A percentile compares a stretch with the other conserved stretches of the same genome.
These are phyloP conservation scores for Phrynocephalus guinanensis DNA, from an alignment of 2,797 vertebrate genomes.

Conservation along the genomic window DNA sequence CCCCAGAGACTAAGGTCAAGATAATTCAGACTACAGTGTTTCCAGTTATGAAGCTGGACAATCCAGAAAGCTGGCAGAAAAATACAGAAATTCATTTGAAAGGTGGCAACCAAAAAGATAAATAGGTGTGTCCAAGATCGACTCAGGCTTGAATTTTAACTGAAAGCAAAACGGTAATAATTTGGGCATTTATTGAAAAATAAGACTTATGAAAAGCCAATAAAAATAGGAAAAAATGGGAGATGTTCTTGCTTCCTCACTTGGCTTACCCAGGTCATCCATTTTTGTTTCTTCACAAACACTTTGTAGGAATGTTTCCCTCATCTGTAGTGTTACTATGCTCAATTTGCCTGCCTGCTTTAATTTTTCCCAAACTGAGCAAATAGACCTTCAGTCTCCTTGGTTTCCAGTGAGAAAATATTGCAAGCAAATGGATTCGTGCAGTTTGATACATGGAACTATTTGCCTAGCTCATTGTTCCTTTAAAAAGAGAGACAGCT, in stretches of 20 bases:
- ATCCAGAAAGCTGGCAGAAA: too few species aligned
- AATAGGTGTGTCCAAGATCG: too few species aligned
- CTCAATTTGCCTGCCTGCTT: background rate
- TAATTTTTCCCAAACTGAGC: background rate
- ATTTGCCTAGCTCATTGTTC: background rate
- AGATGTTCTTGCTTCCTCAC: background rate
- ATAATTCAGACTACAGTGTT: too few species aligned
- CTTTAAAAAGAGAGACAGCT: background rate
- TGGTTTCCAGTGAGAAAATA: background rate
- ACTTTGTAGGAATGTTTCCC: background rate
- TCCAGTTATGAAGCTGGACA: too few species aligned
- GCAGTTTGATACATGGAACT: background rate
- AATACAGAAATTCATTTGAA: too few species aligned
- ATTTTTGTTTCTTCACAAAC: background rate
- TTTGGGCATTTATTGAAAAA: too few species aligned
- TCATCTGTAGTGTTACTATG: background rate
- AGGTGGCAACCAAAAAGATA: too few species aligned
- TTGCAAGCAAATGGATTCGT: slow-evolving; percentile 3
- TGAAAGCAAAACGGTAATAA: too few species aligned
- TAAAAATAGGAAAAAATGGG: too few species aligned
- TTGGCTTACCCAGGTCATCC: background rate
- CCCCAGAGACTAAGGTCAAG: too few species aligned
- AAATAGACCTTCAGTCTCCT: background rate
- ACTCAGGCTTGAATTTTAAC: too few species aligned
- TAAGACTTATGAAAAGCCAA: too few species aligned